These are phyloP conservation scores for Phortica okadai DNA, from an alignment of 2,888 invertebrate genomes.

Conservation along the genomic window DNA sequence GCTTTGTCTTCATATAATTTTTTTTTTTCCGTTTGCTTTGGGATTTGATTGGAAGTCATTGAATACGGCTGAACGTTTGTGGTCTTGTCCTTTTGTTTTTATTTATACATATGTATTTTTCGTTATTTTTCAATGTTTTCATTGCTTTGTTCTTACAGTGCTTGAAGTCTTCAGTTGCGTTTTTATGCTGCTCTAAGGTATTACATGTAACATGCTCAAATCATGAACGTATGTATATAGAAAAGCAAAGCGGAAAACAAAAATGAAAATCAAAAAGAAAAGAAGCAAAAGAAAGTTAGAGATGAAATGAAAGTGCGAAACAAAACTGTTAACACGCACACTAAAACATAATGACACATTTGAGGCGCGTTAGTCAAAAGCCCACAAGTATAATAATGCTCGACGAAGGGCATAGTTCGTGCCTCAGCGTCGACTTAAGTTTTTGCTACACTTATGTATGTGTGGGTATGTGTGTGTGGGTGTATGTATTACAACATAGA, in stretches of 20 bases:
- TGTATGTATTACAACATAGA: not conserved
- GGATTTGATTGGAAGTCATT: conserved; percentile 14
- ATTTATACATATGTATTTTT: not conserved
- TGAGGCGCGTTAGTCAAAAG: conserved; percentile 10
- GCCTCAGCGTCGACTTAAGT: not conserved
- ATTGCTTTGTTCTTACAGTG: no score
- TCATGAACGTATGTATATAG: no score
- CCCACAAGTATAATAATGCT: conserved; percentile 19
- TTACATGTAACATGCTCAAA: no score
- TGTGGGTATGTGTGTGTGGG: not conserved
- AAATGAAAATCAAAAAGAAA: not conserved
- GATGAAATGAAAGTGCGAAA: not conserved
- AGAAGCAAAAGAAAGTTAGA: not conserved
- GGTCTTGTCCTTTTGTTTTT: not conserved
- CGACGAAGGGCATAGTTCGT: not conserved
- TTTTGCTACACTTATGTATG: not conserved
- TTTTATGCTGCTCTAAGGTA: no score
- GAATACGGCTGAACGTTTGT: not conserved
- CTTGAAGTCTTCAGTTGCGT: no score
- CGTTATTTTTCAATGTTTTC: not conserved
- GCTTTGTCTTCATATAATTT: not conserved
- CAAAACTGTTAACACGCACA: conserved; percentile 25
- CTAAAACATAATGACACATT: conserved; percentile 31
- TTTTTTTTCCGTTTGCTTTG: not conserved
- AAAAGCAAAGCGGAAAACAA: no score